phyloP scores from a whole-genome alignment of 1,140 invertebrate genomes.

The Anastrepha obliqua region DNA sequence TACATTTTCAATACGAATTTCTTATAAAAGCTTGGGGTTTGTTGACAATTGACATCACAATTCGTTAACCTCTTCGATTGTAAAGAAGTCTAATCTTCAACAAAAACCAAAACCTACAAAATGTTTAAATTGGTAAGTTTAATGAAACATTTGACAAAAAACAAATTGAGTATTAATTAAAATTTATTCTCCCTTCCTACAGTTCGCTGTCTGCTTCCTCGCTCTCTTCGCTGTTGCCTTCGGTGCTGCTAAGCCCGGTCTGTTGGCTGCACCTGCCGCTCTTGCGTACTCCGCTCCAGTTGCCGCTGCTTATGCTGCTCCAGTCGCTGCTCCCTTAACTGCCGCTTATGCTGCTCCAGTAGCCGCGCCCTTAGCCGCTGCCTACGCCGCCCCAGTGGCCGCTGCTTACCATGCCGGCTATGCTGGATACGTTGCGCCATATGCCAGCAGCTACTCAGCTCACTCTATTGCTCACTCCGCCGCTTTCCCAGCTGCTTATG shows the following conservation, averaged over 20 bases:
- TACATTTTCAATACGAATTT: neutral
- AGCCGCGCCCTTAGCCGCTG: constrained; percentile 61
- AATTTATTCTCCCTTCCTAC: neutral
- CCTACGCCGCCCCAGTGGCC: constrained; percentile 58
- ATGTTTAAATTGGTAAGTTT: constrained; percentile 56
- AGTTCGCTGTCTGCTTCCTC: constrained; percentile 58
- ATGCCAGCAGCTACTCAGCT: constrained; percentile 59
- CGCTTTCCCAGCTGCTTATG: constrained; percentile 56
- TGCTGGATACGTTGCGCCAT: constrained; percentile 62
- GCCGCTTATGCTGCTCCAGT: constrained; percentile 61
- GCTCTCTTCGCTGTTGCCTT: constrained; percentile 65
- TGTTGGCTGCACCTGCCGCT: constrained; percentile 39
- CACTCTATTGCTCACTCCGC: constrained; percentile 59
- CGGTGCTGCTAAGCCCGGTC: constrained; percentile 53
- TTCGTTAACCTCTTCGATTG: neutral
- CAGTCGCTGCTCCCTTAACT: constrained; percentile 55
- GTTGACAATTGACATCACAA: neutral
- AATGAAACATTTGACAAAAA: neutral
- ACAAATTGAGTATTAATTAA: neutral
- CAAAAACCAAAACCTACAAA: constrained; percentile 36
- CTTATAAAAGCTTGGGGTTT: neutral
- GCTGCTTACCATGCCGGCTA: constrained; percentile 60
- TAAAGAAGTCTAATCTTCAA: neutral
- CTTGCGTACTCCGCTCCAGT: constrained; percentile 61
- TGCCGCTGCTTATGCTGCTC: constrained; percentile 58